phyloP scores from a whole-genome alignment of 1,140 invertebrate species.

The Maconellicoccus hirsutus region DNA sequence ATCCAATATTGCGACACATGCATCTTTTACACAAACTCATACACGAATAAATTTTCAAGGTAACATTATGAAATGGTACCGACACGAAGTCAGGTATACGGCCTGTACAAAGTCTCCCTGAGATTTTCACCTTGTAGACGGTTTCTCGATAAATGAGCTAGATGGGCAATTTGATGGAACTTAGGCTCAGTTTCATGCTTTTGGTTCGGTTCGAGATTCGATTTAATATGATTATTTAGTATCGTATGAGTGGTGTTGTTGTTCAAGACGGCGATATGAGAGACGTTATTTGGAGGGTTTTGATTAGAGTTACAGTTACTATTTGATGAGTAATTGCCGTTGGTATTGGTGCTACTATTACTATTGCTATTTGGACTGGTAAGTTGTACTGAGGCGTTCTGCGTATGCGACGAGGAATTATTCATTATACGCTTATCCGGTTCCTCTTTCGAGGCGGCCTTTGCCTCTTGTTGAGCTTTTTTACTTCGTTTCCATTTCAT shows the following conservation, averaged over 20 bases:
- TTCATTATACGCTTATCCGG: conserved; percentile 25
- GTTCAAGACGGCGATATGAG: not conserved
- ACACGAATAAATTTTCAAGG: no score
- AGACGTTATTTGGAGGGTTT: not conserved
- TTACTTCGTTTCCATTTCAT: conserved; percentile 96
- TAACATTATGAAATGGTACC: no score
- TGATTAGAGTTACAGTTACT: not conserved
- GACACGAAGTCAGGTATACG: conserved; percentile 20
- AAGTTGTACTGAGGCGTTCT: not conserved
- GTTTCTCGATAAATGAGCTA: conserved; percentile 23
- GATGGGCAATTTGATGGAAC: conserved; percentile 25
- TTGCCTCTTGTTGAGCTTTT: conserved; percentile 75
- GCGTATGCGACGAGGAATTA: not conserved
- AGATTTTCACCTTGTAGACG: not conserved
- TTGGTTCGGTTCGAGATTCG: not conserved
- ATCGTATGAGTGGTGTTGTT: conserved; percentile 16
- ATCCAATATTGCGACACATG: no score
- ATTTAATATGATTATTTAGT: not conserved
- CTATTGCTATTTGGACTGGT: not conserved
- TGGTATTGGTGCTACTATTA: not conserved
- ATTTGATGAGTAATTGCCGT: not conserved
- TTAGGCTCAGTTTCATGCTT: not conserved
- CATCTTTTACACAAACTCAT: no score
- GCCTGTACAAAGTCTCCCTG: conserved; percentile 25
- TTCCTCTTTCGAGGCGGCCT: conserved; percentile 27